Evolutionary conservation across 2,113 vertebrate species (phyloP).

Genomic region (Plecotus auritus): DNA sequence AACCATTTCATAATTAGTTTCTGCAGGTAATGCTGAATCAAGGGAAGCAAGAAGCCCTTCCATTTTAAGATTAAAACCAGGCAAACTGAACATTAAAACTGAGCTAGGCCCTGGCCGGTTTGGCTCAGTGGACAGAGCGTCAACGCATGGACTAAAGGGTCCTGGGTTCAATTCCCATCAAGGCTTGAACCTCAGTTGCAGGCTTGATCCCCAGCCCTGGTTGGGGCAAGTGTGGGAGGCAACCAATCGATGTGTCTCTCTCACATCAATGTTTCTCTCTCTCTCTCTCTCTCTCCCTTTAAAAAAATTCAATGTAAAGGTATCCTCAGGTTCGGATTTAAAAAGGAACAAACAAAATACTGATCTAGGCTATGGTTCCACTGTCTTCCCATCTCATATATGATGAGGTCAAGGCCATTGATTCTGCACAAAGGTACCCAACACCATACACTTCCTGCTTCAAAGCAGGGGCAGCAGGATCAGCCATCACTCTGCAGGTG

Average conservation of each 20-base stretch:
- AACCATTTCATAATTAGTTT: not conserved
- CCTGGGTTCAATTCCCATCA: too few species aligned
- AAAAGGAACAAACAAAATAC: not conserved
- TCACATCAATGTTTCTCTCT: too few species aligned
- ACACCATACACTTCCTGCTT: not conserved
- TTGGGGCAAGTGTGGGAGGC: too few species aligned
- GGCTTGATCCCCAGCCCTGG: too few species aligned
- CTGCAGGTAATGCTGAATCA: not conserved
- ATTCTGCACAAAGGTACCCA: not conserved
- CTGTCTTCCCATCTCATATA: not conserved
- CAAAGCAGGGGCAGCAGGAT: not conserved
- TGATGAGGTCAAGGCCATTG: not conserved
- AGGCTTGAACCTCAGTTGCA: too few species aligned
- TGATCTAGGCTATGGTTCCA: not conserved
- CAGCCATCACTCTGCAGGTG: not conserved
- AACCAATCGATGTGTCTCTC: too few species aligned
- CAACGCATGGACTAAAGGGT: too few species aligned
- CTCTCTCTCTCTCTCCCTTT: too few species aligned
- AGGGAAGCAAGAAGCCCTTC: not conserved
- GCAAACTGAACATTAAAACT: not conserved
- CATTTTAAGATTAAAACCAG: constrained; percentile 2
- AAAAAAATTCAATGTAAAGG: too few species aligned
- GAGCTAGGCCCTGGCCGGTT: not conserved
- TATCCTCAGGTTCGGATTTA: too few species aligned
- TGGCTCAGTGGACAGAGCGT: too few species aligned